phyloP scores from a whole-genome alignment of 2,113 vertebrate species.

The Tragelaphus buxtoni region DNA sequence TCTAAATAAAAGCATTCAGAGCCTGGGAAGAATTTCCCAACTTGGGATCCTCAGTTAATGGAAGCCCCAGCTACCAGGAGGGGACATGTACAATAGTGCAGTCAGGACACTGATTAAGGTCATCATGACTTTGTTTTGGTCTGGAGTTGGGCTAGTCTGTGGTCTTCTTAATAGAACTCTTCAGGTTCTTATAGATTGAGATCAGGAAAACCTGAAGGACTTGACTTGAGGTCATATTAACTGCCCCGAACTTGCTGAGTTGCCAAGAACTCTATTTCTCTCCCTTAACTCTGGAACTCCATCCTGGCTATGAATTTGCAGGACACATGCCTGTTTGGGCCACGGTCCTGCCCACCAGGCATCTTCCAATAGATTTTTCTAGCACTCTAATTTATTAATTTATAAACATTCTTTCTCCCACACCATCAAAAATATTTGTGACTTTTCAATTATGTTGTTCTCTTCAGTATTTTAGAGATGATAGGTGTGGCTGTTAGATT shows the following conservation, averaged over 20 bases:
- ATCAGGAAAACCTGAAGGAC: background rate
- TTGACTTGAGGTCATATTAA: accelerated
- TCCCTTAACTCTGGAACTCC: too few relatives aligned
- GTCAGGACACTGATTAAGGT: too few relatives aligned
- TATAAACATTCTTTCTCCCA: background rate
- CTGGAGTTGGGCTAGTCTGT: background rate
- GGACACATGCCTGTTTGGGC: too few relatives aligned
- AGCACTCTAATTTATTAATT: background rate
- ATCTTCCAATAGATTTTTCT: background rate
- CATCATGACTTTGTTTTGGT: background rate
- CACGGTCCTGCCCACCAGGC: too few relatives aligned
- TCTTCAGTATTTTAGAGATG: background rate
- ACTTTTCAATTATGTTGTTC: background rate
- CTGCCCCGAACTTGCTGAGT: background rate
- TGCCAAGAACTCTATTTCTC: accelerated
- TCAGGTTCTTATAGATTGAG: background rate
- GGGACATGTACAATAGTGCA: accelerated
- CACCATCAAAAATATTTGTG: background rate
- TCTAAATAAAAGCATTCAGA: background rate
- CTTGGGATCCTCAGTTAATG: background rate
- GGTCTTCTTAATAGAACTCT: background rate
- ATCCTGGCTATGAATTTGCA: background rate
- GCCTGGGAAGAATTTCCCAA: background rate
- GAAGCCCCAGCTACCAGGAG: background rate
- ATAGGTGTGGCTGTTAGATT: background rate